Conservation (phyloP, 2,797 vertebrate species). For the Mico argentatus region DNA sequence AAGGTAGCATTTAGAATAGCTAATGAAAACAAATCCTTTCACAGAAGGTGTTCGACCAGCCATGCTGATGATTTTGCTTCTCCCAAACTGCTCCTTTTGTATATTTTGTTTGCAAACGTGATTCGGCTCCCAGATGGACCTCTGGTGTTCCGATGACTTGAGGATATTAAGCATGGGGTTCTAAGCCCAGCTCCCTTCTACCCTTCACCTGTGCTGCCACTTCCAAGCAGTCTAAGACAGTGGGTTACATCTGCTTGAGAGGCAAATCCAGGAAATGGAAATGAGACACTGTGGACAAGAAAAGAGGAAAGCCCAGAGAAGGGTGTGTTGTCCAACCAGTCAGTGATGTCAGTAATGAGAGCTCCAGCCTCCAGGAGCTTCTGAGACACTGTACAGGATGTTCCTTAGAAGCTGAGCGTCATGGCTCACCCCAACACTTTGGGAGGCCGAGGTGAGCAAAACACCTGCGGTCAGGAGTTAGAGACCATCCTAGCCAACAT, state of each 20-base stretch:
- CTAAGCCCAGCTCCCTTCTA: background rate
- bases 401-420: background rate
- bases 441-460: background rate
- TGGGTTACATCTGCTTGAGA: background rate
- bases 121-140: slow-evolving; percentile 2
- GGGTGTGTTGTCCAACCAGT: background rate
- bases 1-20: background rate
- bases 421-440: background rate
- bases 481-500: background rate
- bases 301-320: background rate
- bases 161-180: background rate
- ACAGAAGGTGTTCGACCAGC: background rate
- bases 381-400: background rate
- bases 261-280: background rate
- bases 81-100: background rate
- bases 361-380: background rate
- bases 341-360: background rate
- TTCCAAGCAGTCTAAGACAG: background rate
- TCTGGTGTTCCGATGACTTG: background rate
- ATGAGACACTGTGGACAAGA: background rate
- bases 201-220: background rate
- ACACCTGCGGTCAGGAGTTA: background rate
- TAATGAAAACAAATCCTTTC: background rate
- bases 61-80: background rate
- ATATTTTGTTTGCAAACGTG: background rate